Evolutionary conservation across 1,140 invertebrate genomes (phyloP).

Genomic region (Dendroctonus valens): DNA sequence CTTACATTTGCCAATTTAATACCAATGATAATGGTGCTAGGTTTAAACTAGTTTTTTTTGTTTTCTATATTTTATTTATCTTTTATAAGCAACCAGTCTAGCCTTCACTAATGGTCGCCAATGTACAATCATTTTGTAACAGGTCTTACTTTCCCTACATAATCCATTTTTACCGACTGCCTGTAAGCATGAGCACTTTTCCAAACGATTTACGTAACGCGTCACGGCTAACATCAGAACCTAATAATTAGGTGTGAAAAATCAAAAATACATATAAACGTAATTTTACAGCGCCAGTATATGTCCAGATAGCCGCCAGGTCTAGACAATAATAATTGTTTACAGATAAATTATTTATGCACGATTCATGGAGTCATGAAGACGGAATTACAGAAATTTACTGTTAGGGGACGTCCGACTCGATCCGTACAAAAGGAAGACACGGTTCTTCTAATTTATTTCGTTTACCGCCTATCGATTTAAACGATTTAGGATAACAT

Average conservation of each 20-base stretch:
- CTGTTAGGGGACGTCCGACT: background rate
- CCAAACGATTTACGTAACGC: background rate
- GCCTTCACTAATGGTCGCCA: too few species aligned
- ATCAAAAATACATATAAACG: background rate
- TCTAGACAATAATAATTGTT: constrained; percentile 22
- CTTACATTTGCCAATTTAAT: too few species aligned
- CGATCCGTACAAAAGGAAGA: background rate
- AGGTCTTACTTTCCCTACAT: too few species aligned
- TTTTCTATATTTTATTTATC: too few species aligned
- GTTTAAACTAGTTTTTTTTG: too few species aligned
- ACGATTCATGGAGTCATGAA: constrained; percentile 10
- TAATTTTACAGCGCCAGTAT: constrained; percentile 9
- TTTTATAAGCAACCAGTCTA: too few species aligned
- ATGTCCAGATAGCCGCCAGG: background rate
- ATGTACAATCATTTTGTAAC: too few species aligned
- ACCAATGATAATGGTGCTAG: too few species aligned
- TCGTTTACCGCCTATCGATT: too few species aligned
- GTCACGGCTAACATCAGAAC: background rate
- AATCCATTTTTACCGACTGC: too few species aligned
- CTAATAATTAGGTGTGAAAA: background rate
- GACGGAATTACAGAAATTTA: constrained; percentile 8
- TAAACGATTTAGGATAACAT: too few species aligned
- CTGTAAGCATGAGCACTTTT: background rate
- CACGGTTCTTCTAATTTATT: background rate
- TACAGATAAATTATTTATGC: constrained; percentile 12